Evolutionary conservation across 2,888 invertebrate species (phyloP).

Genomic region (Tetranychus truncatus): DNA sequence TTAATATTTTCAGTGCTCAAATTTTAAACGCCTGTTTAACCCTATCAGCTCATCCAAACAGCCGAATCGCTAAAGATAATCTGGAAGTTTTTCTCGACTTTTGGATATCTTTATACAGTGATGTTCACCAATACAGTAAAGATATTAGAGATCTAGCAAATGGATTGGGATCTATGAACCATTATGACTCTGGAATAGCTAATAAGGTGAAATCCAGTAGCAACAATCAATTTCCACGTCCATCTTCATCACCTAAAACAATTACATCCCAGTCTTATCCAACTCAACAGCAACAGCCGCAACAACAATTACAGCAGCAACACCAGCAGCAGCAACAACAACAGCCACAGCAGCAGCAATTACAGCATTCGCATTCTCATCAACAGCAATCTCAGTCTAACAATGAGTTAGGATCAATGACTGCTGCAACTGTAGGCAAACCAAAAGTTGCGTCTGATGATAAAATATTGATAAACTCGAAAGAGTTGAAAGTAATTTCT

Average conservation of each 20-base stretch:
- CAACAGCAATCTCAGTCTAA: not conserved
- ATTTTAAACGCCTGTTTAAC: conserved; percentile 81
- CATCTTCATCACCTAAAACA: not conserved
- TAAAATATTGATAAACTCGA: not conserved
- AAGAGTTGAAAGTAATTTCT: not conserved
- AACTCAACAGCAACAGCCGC: not conserved
- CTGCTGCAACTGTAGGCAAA: not conserved
- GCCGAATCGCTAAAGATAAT: conserved; percentile 68
- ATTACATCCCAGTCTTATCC: no score
- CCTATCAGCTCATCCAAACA: conserved; percentile 69
- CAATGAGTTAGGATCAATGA: no score
- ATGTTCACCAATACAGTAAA: conserved; percentile 43
- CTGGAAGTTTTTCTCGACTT: conserved; percentile 62
- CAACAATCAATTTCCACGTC: no score
- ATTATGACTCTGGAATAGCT: not conserved
- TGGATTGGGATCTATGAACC: not conserved
- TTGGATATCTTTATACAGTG: conserved; percentile 82
- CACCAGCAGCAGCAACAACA: not conserved
- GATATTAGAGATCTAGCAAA: conserved; percentile 21
- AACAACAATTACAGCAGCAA: not conserved
- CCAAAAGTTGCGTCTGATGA: not conserved
- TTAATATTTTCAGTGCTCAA: conserved; percentile 85
- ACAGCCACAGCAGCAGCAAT: not conserved
- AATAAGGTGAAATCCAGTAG: no score
- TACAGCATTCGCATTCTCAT: not conserved